These are phyloP conservation scores for Cephus sareptanus DNA, from an alignment of 2,888 invertebrate species.

Conservation along the genomic window DNA sequence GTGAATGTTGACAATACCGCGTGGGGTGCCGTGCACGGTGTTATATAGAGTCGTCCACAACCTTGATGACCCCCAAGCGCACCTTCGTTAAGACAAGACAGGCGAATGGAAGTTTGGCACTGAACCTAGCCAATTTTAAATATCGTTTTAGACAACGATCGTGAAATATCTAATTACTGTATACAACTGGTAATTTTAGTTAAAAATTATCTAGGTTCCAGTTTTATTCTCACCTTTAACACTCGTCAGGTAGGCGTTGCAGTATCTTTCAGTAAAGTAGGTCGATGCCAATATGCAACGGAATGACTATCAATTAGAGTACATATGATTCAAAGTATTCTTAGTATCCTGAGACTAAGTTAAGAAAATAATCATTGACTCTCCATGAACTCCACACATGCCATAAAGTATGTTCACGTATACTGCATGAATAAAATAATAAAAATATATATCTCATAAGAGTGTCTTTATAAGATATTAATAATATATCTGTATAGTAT, in stretches of 20 bases:
- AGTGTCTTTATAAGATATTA: not conserved
- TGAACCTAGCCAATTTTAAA: not conserved
- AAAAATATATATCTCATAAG: no score
- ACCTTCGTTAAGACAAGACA: not conserved
- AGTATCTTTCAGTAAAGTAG: not conserved
- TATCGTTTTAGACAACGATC: not conserved
- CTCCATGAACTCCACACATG: not conserved
- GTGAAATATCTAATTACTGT: not conserved
- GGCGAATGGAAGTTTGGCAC: not conserved
- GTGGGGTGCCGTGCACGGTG: conserved; percentile 53
- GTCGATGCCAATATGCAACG: not conserved
- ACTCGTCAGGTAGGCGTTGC: not conserved
- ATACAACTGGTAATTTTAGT: not conserved
- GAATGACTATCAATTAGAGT: not conserved
- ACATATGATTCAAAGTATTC: not conserved
- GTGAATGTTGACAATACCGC: conserved; percentile 64
- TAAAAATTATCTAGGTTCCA: not conserved
- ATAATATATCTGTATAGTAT: not conserved
- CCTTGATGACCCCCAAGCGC: conserved; percentile 54
- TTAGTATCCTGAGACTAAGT: not conserved
- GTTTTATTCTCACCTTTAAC: not conserved
- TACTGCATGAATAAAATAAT: not conserved
- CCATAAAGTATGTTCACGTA: not conserved
- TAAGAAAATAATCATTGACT: no score
- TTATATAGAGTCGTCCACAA: conserved; percentile 57